Evolutionary conservation across 2,113 vertebrate species (phyloP).

Genomic region (Microtus montanus): DNA sequence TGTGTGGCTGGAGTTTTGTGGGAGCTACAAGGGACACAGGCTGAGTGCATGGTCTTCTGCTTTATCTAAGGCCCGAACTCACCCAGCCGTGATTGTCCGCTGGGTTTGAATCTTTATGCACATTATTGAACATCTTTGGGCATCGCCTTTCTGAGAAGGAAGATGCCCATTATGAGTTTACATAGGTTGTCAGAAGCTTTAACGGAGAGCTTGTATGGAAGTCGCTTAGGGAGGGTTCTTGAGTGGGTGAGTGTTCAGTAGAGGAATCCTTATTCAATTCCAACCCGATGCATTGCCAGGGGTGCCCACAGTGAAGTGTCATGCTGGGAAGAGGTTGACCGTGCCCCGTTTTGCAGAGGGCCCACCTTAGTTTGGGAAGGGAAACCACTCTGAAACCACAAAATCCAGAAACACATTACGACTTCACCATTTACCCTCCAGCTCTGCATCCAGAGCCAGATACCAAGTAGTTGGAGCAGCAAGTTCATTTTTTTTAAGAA

Average conservation of each 20-base stretch:
- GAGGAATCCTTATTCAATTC: not conserved
- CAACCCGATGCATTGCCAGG: not conserved
- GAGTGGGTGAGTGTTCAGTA: not conserved
- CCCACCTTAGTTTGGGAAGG: conserved; percentile 55
- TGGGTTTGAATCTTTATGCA: not conserved
- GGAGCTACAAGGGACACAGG: not conserved
- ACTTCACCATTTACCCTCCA: conserved; percentile 59
- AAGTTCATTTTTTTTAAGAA: conserved; percentile 59
- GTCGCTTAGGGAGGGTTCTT: not conserved
- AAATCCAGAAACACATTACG: conserved; percentile 69
- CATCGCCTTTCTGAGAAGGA: not conserved
- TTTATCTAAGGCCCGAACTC: not conserved
- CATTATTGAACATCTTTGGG: not conserved
- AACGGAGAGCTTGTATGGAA: not conserved
- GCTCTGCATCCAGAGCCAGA: conserved; percentile 66
- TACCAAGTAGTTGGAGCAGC: conserved; percentile 58
- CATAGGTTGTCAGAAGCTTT: not conserved
- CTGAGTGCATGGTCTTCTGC: not conserved
- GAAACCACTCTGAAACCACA: conserved; percentile 47
- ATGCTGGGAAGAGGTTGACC: not conserved
- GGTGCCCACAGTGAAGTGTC: not conserved
- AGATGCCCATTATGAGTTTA: not conserved
- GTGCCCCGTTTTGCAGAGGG: not conserved
- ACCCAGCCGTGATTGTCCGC: not conserved
- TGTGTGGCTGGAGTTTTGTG: not conserved